Conservation (phyloP, 2,113 vertebrate genomes). For the Poecile atricapillus region DNA sequence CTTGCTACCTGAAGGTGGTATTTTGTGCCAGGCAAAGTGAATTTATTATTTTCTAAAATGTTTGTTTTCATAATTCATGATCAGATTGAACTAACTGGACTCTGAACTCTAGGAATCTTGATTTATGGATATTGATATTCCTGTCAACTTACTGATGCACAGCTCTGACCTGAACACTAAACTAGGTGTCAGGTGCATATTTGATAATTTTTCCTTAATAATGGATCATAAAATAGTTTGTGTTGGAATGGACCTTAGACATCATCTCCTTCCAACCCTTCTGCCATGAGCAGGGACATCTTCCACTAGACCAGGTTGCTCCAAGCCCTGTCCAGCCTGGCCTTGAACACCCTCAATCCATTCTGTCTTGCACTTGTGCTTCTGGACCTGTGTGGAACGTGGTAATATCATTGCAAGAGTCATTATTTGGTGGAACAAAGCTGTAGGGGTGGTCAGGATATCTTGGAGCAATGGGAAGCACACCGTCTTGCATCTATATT, state of each 20-base stretch:
- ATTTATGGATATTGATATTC: constrained; percentile 28
- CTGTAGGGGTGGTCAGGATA: not conserved
- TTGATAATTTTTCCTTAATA: not conserved
- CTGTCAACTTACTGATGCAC: constrained; percentile 38
- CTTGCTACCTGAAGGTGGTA: not conserved
- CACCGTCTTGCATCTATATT: not conserved
- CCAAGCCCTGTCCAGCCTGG: not conserved
- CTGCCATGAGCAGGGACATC: not conserved
- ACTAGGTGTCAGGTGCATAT: not conserved
- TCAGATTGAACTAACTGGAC: not conserved
- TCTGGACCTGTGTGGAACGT: not conserved
- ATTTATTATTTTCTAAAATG: constrained; percentile 10
- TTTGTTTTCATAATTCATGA: constrained; percentile 45
- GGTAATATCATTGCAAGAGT: not conserved
- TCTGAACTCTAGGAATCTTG: constrained; percentile 7
- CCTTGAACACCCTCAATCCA: not conserved
- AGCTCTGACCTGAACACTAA: not conserved
- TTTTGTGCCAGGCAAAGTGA: not conserved
- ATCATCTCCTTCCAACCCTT: not conserved
- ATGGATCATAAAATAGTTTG: not conserved
- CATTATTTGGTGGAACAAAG: not conserved
- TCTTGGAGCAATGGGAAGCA: not conserved
- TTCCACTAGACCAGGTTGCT: not conserved
- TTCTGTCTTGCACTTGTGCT: not conserved
- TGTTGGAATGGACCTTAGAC: not conserved